These are phyloP conservation scores for Numenius arquata DNA, from an alignment of 2,113 vertebrate species.

Conservation along the genomic window DNA sequence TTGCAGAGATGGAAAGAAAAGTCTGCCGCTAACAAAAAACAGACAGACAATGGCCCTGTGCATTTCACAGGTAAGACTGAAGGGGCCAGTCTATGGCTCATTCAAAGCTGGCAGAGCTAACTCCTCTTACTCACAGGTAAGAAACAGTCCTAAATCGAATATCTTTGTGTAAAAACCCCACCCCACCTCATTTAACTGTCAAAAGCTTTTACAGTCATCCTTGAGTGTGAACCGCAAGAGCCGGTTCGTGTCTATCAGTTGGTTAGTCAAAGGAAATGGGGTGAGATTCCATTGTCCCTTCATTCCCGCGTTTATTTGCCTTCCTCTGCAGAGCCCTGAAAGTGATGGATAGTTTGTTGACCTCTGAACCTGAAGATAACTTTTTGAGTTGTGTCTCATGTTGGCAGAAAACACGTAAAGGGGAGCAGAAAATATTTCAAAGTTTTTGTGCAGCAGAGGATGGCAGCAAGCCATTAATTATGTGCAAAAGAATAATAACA, in stretches of 20 bases:
- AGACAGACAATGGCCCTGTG: neutral
- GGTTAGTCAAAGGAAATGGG: neutral
- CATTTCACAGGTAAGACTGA: neutral
- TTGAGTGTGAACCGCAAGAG: neutral
- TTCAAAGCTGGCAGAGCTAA: neutral
- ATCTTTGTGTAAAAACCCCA: neutral
- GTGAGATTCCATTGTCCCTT: constrained; percentile 6
- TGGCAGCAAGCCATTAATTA: constrained; percentile 2
- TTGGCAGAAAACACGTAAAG: neutral
- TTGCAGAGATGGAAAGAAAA: neutral
- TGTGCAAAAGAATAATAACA: neutral
- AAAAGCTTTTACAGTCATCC: constrained; percentile 9
- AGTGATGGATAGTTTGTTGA: neutral
- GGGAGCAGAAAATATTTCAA: neutral
- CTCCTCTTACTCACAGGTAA: neutral
- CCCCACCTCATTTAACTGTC: neutral
- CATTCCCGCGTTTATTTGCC: neutral
- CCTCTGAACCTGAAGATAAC: constrained; percentile 9
- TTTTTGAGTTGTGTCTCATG: neutral
- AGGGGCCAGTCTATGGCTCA: constrained; percentile 14
- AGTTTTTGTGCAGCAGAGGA: neutral
- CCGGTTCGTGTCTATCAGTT: neutral
- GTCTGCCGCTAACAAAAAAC: neutral
- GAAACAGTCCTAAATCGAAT: neutral
- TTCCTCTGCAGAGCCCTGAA: neutral